Percentiles rank a stretch among this genome's conserved stretches.
These are phyloP conservation scores for Eupithecia abbreviata DNA, from an alignment of 2,888 invertebrate species.

Conservation along the genomic window DNA sequence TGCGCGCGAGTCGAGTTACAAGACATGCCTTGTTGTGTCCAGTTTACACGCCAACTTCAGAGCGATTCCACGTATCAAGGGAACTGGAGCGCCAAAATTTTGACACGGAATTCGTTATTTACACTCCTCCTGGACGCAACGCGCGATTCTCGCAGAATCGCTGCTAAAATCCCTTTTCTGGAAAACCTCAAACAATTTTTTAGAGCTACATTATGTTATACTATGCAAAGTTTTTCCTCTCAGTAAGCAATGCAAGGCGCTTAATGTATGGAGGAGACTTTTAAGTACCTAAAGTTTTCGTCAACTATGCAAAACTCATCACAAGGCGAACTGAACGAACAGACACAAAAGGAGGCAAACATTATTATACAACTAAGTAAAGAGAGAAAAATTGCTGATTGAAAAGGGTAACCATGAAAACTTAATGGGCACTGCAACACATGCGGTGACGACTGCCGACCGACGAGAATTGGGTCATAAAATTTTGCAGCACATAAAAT, in stretches of 20 bases:
- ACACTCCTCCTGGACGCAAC: too few relatives aligned
- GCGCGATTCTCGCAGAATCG: too few relatives aligned
- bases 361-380: constrained; percentile 1
- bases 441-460: constrained; percentile 15
- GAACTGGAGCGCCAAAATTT: too few relatives aligned
- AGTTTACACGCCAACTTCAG: too few relatives aligned
- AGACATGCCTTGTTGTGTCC: too few relatives aligned
- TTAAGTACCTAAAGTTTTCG: neutral
- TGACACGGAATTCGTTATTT: too few relatives aligned
- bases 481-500: constrained; percentile 32
- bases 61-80: too few relatives aligned
- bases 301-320: neutral
- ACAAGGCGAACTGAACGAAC: neutral
- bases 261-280: neutral
- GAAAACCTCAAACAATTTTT: too few relatives aligned
- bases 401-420: constrained; percentile 12
- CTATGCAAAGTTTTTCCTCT: neutral
- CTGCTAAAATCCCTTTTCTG: too few relatives aligned
- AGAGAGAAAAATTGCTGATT: constrained; percentile 9
- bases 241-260: neutral
- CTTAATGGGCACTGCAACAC: constrained; percentile 17
- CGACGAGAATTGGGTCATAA: constrained; percentile 19
- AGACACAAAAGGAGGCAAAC: neutral
- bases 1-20: too few relatives aligned
- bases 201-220: neutral